Conservation (phyloP, 2,113 vertebrate species). For the Gambusia affinis region DNA sequence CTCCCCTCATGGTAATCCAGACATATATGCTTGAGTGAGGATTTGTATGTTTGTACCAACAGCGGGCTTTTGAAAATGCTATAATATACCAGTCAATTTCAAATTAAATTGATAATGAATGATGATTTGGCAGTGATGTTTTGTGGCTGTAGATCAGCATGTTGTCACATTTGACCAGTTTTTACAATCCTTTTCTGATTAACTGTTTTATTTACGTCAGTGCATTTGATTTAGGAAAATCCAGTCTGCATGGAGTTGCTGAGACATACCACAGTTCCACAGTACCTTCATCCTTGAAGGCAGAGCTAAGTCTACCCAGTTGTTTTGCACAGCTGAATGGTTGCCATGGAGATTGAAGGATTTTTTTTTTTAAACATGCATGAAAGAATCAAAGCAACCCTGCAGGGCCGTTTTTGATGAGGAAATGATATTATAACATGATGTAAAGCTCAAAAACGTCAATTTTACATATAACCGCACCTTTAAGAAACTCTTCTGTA, state of each 20-base stretch:
- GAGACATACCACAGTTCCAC: too few species aligned
- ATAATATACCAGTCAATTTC: not conserved
- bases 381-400: too few species aligned
- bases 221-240: not conserved
- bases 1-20: constrained; percentile 4
- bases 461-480: too few species aligned
- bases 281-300: too few species aligned
- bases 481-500: too few species aligned
- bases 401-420: too few species aligned
- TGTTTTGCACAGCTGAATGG: too few species aligned
- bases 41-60: constrained; percentile 8
- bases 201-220: not conserved
- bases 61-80: constrained; percentile 19
- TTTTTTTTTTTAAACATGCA: too few species aligned
- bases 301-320: too few species aligned
- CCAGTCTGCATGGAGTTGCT: not conserved
- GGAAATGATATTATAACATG: too few species aligned
- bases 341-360: too few species aligned
- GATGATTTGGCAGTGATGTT: not conserved
- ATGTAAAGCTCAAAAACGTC: too few species aligned
- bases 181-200: not conserved
- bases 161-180: not conserved
- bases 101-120: not conserved
- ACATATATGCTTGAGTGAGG: constrained; percentile 3
- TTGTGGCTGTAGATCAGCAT: not conserved